Evolutionary conservation across 2,888 invertebrate species (phyloP).

Genomic region (Chydorus sphaericus): DNA sequence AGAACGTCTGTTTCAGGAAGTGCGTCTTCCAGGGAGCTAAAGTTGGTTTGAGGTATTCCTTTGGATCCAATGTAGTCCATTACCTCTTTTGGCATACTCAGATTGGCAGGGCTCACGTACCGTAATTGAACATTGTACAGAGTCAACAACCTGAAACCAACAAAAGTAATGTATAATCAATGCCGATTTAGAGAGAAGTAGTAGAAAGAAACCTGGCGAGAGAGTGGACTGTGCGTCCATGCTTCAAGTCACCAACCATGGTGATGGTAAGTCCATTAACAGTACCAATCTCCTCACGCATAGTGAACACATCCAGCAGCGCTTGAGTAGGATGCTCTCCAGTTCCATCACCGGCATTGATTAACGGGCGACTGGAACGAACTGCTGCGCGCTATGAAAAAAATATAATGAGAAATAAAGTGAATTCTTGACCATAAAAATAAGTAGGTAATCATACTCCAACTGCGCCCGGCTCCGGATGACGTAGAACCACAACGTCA

Average conservation of each 20-base stretch:
- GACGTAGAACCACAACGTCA: slow-evolving; percentile 84
- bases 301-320: slow-evolving; percentile 90
- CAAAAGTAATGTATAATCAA: neutral
- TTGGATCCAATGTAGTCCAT: slow-evolving; percentile 59
- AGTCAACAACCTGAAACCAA: slow-evolving; percentile 49
- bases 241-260: slow-evolving; percentile 94
- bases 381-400: slow-evolving; percentile 57
- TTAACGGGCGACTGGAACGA: slow-evolving; percentile 72
- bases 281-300: slow-evolving; percentile 95
- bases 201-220: slow-evolving; percentile 49
- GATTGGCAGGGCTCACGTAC: slow-evolving; percentile 73
- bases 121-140: slow-evolving; percentile 83
- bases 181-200: neutral
- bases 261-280: slow-evolving; percentile 95
- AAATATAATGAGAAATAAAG: slow-evolving; percentile 19
- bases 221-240: slow-evolving; percentile 96
- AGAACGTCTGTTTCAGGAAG: slow-evolving; percentile 88
- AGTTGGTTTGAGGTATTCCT: slow-evolving; percentile 50
- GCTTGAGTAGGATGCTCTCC: slow-evolving; percentile 98
- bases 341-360: slow-evolving; percentile 95
- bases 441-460: slow-evolving; percentile 40
- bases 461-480: slow-evolving; percentile 85
- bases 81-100: slow-evolving; percentile 85
- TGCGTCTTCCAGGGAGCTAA: slow-evolving; percentile 54
- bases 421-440: slow-evolving; percentile 7